phyloP scores from a whole-genome alignment of 2,888 invertebrate species.

The Phragmatobia fuliginosa region DNA sequence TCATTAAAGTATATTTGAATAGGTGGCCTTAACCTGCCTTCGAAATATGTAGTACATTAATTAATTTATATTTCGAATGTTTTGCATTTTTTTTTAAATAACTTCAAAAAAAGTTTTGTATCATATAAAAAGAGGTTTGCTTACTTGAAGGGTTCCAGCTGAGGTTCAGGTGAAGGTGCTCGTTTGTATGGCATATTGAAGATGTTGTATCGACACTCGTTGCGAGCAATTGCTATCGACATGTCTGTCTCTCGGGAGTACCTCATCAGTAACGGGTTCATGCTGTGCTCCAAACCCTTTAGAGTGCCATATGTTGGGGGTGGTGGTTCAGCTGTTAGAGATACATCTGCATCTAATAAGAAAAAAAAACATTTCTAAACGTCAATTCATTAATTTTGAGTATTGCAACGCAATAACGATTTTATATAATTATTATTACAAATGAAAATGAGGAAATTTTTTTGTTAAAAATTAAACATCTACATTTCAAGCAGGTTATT shows the following conservation, averaged over 20 bases:
- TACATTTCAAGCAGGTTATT: not conserved
- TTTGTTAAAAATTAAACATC: not conserved
- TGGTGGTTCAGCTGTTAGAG: slow-evolving; percentile 87
- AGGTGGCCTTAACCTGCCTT: not conserved
- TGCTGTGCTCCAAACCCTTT: slow-evolving; percentile 95
- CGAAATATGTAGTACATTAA: not conserved
- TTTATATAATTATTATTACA: not conserved
- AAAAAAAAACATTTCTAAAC: not conserved
- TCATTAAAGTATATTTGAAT: not conserved
- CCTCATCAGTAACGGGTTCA: slow-evolving; percentile 96
- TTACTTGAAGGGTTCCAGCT: slow-evolving; percentile 90
- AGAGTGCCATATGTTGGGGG: slow-evolving; percentile 92
- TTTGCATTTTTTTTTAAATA: not conserved
- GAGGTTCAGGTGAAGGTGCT: slow-evolving; percentile 79
- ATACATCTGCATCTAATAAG: slow-evolving; percentile 75
- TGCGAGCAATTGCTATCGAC: slow-evolving; percentile 93
- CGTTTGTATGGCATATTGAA: slow-evolving; percentile 88
- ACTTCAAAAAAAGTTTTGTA: not conserved
- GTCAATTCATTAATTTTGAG: not conserved
- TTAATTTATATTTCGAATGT: not conserved
- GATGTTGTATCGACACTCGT: slow-evolving; percentile 92
- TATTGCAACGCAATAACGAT: not conserved
- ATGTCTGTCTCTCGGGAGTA: slow-evolving; percentile 96
- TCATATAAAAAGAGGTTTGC: slow-evolving; percentile 32
- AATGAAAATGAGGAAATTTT: not conserved